Evolutionary conservation across 2,797 vertebrate genomes (phyloP).

Genomic region (Buceros bicornis): DNA sequence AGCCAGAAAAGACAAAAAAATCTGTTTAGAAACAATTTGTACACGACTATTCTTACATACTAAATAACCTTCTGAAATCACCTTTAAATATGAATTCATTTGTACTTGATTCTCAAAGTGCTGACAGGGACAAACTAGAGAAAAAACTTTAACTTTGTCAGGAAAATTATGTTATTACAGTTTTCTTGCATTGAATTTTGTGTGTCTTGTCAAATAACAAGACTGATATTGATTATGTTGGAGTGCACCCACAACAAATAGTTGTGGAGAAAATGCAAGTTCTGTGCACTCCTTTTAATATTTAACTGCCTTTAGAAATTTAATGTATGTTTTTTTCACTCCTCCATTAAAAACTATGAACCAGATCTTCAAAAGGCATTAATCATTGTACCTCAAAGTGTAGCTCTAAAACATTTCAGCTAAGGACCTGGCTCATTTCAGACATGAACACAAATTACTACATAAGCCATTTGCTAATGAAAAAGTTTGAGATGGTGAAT

Average conservation of each 20-base stretch:
- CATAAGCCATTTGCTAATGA: not conserved
- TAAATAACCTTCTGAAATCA: not conserved
- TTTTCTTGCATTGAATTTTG: not conserved
- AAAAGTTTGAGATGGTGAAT: not conserved
- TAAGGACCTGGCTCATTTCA: not conserved
- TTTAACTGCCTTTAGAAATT: conserved; percentile 34
- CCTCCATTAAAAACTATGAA: conserved; percentile 18
- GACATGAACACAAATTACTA: not conserved
- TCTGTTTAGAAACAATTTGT: not conserved
- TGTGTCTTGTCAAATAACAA: not conserved
- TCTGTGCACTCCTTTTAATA: not conserved
- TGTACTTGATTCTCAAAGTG: not conserved
- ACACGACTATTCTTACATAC: not conserved
- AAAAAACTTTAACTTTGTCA: not conserved
- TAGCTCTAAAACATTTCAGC: not conserved
- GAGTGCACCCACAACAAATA: not conserved
- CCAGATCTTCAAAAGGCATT: not conserved
- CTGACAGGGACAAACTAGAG: not conserved
- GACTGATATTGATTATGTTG: not conserved
- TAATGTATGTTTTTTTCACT: not conserved
- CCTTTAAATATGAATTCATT: not conserved
- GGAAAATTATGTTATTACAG: not conserved
- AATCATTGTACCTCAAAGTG: not conserved
- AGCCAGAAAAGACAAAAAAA: not conserved
- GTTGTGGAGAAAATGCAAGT: conserved; percentile 34